A percentile compares a stretch with the other conserved stretches of the same genome.
phyloP scores from a whole-genome alignment of 2,888 invertebrate genomes.

The Autographa pulchrina region DNA sequence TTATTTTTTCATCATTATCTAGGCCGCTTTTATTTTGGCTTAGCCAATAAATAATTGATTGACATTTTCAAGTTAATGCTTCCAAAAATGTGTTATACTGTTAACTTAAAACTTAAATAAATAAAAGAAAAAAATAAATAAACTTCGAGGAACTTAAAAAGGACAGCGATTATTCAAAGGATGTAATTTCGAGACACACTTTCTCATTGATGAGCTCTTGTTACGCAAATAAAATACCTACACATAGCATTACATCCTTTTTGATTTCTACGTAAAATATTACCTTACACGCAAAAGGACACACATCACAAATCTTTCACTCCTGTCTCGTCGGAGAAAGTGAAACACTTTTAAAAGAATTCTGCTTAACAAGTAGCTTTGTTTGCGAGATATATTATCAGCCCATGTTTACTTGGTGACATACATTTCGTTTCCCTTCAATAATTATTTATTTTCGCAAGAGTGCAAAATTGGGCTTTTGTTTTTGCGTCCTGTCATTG shows the following conservation, averaged over 20 bases:
- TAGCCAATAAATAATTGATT: too few species aligned
- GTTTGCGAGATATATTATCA: slow-evolving; percentile 57
- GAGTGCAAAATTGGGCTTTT: background rate
- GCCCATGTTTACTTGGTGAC: slow-evolving; percentile 28
- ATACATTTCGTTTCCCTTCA: background rate
- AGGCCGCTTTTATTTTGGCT: too few species aligned
- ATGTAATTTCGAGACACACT: background rate
- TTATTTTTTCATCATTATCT: too few species aligned
- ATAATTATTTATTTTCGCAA: background rate
- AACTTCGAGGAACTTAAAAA: too few species aligned
- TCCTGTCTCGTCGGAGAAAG: slow-evolving; percentile 33
- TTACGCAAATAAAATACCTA: slow-evolving; percentile 1
- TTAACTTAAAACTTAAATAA: too few species aligned
- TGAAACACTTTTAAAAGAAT: slow-evolving; percentile 15
- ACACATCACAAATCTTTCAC: background rate
- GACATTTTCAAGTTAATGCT: too few species aligned
- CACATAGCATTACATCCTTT: background rate
- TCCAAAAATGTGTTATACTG: too few species aligned
- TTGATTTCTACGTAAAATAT: background rate
- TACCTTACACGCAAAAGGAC: background rate
- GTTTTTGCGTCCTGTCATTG: background rate
- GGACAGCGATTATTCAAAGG: background rate
- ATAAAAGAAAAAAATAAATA: too few species aligned
- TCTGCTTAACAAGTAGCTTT: slow-evolving; percentile 42
- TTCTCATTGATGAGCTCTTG: slow-evolving; percentile 4